These are phyloP conservation scores for Neodiprion lecontei DNA, from an alignment of 1,140 invertebrate species.

Conservation along the genomic window DNA sequence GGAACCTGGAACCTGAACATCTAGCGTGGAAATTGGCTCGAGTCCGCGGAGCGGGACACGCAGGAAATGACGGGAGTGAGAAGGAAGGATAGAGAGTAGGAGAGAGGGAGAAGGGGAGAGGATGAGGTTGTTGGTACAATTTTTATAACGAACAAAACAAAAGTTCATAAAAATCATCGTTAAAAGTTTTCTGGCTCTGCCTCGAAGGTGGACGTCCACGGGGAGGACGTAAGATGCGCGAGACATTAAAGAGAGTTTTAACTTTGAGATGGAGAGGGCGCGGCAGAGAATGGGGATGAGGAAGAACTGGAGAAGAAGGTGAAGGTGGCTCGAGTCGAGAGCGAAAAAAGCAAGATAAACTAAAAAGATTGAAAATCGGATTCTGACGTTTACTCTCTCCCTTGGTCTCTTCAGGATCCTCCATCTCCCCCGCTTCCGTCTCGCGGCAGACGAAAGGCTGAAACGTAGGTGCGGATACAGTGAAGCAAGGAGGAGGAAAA, in stretches of 20 bases:
- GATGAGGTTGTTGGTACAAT: not conserved
- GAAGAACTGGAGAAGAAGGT: not conserved
- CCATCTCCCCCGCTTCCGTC: too few species aligned
- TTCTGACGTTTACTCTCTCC: not conserved
- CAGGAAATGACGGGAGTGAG: not conserved
- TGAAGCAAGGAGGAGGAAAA: too few species aligned
- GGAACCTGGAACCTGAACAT: not conserved
- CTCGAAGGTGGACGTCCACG: conserved; percentile 1
- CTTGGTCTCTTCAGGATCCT: not conserved
- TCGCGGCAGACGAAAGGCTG: too few species aligned
- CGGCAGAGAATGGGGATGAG: not conserved
- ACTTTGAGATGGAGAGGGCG: not conserved
- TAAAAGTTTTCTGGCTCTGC: conserved; percentile 7
- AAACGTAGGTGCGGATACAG: too few species aligned
- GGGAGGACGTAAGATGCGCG: conserved; percentile 4
- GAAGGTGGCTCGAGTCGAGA: too few species aligned
- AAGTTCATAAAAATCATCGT: conserved; percentile 18
- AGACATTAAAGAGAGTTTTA: conserved; percentile 11
- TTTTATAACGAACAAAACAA: conserved; percentile 18
- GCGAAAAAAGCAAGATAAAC: not conserved
- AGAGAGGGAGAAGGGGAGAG: not conserved
- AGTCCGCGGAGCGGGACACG: not conserved
- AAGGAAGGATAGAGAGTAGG: not conserved
- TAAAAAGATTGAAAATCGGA: not conserved
- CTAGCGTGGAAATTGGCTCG: not conserved